These are phyloP conservation scores for Ectobius pallidus DNA, from an alignment of 2,888 invertebrate species.

Conservation along the genomic window DNA sequence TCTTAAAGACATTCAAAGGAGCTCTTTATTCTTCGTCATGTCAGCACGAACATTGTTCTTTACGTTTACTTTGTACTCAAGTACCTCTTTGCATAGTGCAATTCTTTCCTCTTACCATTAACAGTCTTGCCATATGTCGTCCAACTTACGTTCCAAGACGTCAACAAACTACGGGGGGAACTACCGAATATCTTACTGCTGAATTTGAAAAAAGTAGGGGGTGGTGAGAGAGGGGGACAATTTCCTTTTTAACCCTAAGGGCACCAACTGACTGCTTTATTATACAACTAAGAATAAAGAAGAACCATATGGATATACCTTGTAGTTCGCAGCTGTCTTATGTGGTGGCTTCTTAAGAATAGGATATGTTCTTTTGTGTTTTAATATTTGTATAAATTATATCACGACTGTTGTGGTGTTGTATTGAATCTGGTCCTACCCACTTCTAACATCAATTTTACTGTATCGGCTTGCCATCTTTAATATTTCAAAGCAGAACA, in stretches of 20 bases:
- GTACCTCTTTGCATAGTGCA: too few relatives aligned
- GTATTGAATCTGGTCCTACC: too few relatives aligned
- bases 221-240: neutral
- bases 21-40: too few relatives aligned
- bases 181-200: slow-evolving; percentile 2
- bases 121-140: slow-evolving; percentile 26
- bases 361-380: neutral
- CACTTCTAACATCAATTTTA: too few relatives aligned
- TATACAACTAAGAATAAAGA: neutral
- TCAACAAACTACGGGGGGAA: neutral
- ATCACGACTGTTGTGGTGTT: neutral
- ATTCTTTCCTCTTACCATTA: too few relatives aligned
- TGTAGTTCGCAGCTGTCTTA: neutral
- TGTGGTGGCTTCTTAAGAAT: neutral
- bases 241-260: slow-evolving; percentile 16
- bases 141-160: neutral
- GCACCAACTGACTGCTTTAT: slow-evolving; percentile 23
- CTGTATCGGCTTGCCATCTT: too few relatives aligned
- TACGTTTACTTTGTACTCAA: too few relatives aligned
- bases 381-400: slow-evolving; percentile 5
- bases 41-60: too few relatives aligned
- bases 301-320: slow-evolving; percentile 24
- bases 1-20: too few relatives aligned
- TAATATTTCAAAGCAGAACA: too few relatives aligned
- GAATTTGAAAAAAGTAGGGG: too few relatives aligned